Base-by-base conservation (phyloP, 2,113 vertebrate genomes). In the Narcine bancroftii region DNA sequence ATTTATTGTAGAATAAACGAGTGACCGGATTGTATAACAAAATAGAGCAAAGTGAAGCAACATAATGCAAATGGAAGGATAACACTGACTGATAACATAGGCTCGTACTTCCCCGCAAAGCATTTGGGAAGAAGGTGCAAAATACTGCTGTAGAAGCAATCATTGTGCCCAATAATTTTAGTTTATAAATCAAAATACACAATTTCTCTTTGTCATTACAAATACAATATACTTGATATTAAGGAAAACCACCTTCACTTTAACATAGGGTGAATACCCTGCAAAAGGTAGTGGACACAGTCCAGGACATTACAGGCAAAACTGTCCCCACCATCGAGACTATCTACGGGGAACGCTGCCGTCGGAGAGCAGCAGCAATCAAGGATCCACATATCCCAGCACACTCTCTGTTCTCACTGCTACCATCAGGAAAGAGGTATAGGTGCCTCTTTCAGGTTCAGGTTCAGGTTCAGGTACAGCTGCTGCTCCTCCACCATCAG, bases 61-160 rank as follows among this genome's bases (percentile, higher is more conserved):
- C 19, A 89, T 89, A 89, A 89, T 66, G 2, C 60, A 42, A 24
- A 89, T 21, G 21, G 65, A 89, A 42, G 10, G n/a, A 89, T 65
- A 65, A 1, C 5, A 50, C 83, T 42, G n/a, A 36, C 17, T 56
- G 53, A 33, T 60, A 87, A 33, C 4, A 87, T 33, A 56, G 53
- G 29, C 83, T 53, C 26, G 17, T 60, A 15, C 53, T 33, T 17
- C 29, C 9, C 53, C 33, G 26, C 24, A 13, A 47, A 79, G 26
- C 1, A 79, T 24, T 24, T 17, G 47, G 2, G 33, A 53, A 75
- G 39, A 47, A n/a, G 29, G 36, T 26, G 17, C 53, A 39, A 92
- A 29, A 71, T 29, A 85, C 77, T 92, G 92, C 92, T 94, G 39
- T 92, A 93, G 69, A 93, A 94, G 92, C 93, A 3, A 89, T 91